These are phyloP conservation scores for Shinisaurus crocodilurus DNA, from an alignment of 2,113 vertebrate genomes.

Conservation along the genomic window DNA sequence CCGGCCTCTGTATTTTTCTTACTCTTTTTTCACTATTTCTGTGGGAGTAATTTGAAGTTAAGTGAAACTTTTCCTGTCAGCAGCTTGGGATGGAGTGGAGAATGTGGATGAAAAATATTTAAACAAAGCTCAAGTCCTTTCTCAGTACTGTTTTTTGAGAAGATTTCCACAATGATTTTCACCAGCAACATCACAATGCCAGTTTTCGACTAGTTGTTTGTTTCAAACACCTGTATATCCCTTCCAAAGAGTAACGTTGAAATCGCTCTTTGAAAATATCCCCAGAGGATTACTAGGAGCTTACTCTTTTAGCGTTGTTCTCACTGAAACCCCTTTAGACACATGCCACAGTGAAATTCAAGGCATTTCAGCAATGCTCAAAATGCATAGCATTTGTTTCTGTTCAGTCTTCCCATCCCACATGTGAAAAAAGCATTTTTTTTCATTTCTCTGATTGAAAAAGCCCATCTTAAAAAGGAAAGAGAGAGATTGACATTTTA, in stretches of 20 bases:
- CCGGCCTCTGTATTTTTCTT: constrained; percentile 18
- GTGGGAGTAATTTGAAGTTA: constrained; percentile 67
- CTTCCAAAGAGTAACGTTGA: constrained; percentile 17
- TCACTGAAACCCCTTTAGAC: constrained; percentile 1
- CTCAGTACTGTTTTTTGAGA: constrained; percentile 75
- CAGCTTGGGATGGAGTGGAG: constrained; percentile 72
- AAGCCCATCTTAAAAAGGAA: neutral
- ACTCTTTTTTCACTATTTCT: constrained; percentile 39
- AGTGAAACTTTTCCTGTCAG: constrained; percentile 66
- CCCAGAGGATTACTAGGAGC: rapidly evolving
- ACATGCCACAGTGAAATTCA: neutral
- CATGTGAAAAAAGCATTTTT: constrained; percentile 1
- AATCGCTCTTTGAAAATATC: rapidly evolving
- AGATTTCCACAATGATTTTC: constrained; percentile 51
- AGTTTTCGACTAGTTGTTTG: constrained; percentile 58
- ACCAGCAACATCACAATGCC: constrained; percentile 50
- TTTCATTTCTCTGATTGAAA: constrained; percentile 1
- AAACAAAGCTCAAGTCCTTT: constrained; percentile 77
- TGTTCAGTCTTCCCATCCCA: neutral
- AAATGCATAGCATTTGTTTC: neutral
- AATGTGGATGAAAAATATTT: constrained; percentile 80
- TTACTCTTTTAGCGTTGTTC: constrained; percentile 7
- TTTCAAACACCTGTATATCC: constrained; percentile 63
- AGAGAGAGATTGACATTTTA: neutral
- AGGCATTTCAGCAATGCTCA: neutral